phyloP scores from a whole-genome alignment of 2,888 invertebrate species.

The Dolichopus griseipennis region DNA sequence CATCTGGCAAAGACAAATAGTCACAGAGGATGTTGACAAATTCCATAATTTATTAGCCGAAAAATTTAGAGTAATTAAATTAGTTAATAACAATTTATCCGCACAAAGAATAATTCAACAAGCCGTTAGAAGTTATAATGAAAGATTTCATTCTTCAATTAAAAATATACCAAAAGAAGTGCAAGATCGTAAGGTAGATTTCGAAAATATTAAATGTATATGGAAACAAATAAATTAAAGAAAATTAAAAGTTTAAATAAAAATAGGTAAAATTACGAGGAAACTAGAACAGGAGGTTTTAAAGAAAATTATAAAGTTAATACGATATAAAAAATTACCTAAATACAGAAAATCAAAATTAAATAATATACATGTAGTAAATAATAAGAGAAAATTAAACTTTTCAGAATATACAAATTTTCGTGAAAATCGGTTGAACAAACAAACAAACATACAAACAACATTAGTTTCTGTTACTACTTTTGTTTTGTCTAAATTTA shows the following conservation, averaged over 20 bases:
- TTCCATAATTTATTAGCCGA: too few relatives aligned
- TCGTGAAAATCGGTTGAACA: too few relatives aligned
- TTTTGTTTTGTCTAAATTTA: too few relatives aligned
- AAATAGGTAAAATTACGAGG: slow-evolving; percentile 15
- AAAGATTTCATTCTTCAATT: neutral
- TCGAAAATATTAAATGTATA: slow-evolving; percentile 7
- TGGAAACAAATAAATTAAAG: too few relatives aligned
- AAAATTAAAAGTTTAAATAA: too few relatives aligned
- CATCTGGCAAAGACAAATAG: slow-evolving; percentile 10
- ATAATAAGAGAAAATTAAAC: slow-evolving; percentile 18
- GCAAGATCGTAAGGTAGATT: too few relatives aligned
- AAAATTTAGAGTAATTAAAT: too few relatives aligned
- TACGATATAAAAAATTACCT: slow-evolving; percentile 17
- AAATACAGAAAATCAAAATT: slow-evolving; percentile 17
- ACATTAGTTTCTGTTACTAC: too few relatives aligned
- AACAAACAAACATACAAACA: too few relatives aligned
- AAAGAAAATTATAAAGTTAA: slow-evolving; percentile 12
- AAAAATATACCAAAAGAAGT: neutral
- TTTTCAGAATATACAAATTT: neutral
- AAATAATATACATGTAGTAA: slow-evolving; percentile 17
- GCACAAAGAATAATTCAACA: too few relatives aligned
- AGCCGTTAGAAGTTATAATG: neutral
- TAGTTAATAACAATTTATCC: too few relatives aligned
- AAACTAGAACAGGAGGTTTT: slow-evolving; percentile 13
- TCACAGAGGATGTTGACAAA: too few relatives aligned